Base-by-base conservation (phyloP, 2,888 invertebrate genomes). In the Adelognathus sp. region DNA sequence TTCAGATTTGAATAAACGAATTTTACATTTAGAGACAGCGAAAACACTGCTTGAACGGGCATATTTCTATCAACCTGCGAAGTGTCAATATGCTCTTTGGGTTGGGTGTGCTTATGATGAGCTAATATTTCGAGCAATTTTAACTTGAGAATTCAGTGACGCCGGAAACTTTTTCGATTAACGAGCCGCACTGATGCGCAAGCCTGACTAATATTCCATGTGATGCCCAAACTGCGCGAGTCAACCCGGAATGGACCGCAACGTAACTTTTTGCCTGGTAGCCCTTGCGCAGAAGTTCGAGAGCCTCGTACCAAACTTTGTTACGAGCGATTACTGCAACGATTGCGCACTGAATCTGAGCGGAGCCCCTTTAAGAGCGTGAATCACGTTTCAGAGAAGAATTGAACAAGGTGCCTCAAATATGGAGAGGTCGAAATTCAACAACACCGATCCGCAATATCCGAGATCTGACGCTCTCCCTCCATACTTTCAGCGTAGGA, bases 261-360 rank as follows among this genome's bases (percentile, higher is more conserved):
- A 33, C 41, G 41, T 60, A 66, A 76, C 71, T 71, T 71, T 76
- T 71, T 69, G 24, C 24, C 46, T 36, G 31, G 29, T 31, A 61
- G 56, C 33, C 44, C 18, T n/a, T 44, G 54, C 61, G 66, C 31
- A 46, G 39, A 46, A 66, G 71, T 78, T 73, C 33, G 71, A 60
- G 52, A 74, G 29, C 31, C 46, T 58, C 70, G 52, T 64, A 24
- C 33, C 39, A 66, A 79, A 79, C 70, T 75, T 79, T 67, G 71
- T 78, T 78, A 58, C 39, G 69, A 56, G n/a, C 73, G 69, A 73
- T 73, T 78, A 73, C 73, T 61, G 54, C 52, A 50, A 69, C 21
- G 46, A 50, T 50, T 36, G 36, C 36, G 9, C 36, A 2, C n/a
- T n/a, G 36, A 36, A 36, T 9, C n/a, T 36, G 9, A 9, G 36